A percentile compares a stretch with the other conserved stretches of the same genome.
These are phyloP conservation scores for Agrotis ipsilon DNA, from an alignment of 2,888 invertebrate genomes.

Conservation along the genomic window DNA sequence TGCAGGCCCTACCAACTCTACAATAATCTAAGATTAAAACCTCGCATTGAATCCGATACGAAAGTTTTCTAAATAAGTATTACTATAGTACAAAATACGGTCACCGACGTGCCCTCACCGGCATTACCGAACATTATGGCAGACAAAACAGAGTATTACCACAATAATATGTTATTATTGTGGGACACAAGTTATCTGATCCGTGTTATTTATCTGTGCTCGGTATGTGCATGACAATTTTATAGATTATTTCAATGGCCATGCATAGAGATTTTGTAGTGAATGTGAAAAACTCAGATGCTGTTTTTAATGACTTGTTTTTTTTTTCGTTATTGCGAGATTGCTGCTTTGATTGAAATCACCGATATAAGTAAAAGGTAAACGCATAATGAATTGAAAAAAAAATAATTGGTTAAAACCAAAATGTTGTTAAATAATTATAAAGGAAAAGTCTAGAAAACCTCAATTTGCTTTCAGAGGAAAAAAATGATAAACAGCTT, in stretches of 20 bases:
- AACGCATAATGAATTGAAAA: no score
- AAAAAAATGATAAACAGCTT: no score
- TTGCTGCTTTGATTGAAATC: no score
- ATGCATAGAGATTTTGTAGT: constrained; percentile 77
- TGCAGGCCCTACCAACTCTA: background rate
- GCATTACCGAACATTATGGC: constrained; percentile 73
- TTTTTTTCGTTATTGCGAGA: no score
- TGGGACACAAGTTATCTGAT: constrained; percentile 86
- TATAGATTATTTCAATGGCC: constrained; percentile 85
- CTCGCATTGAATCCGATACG: constrained; percentile 43
- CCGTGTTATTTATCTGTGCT: constrained; percentile 86
- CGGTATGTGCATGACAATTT: constrained; percentile 89
- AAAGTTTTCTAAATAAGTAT: constrained; percentile 63
- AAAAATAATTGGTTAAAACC: background rate
- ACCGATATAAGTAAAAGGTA: no score
- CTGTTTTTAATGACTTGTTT: no score
- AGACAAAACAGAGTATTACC: constrained; percentile 80
- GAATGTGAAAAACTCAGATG: constrained; percentile 60
- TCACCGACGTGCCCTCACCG: constrained; percentile 50
- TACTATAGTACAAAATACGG: constrained; percentile 50
- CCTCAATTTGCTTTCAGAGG: no score
- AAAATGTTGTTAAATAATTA: background rate
- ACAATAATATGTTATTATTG: constrained; percentile 89
- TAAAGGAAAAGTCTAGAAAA: background rate
- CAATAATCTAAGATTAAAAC: constrained; percentile 53